Evolutionary conservation across 2,113 vertebrate species (phyloP).

Genomic region (Gulo gulo): DNA sequence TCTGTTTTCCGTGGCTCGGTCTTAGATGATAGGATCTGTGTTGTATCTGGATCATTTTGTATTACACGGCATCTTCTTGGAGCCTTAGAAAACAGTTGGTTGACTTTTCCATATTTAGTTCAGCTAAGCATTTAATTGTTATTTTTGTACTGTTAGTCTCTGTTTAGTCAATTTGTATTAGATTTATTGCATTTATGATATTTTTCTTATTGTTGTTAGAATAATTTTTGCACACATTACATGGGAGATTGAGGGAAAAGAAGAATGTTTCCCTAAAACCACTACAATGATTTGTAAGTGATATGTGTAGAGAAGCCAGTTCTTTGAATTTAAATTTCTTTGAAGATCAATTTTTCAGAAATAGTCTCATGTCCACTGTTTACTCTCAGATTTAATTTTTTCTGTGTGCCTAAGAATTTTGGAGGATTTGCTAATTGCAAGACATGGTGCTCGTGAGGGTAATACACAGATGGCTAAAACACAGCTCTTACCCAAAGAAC

Average conservation of each 20-base stretch:
- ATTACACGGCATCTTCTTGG: background rate
- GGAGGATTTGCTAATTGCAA: background rate
- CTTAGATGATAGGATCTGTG: background rate
- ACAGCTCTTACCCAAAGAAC: background rate
- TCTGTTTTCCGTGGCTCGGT: background rate
- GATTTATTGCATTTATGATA: background rate
- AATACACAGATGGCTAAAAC: background rate
- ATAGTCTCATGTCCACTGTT: background rate
- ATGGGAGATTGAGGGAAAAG: conserved; percentile 12
- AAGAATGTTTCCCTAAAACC: background rate
- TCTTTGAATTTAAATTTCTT: background rate
- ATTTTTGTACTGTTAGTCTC: background rate
- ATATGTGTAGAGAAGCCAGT: background rate
- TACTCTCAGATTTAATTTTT: background rate
- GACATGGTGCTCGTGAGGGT: background rate
- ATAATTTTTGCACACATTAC: conserved; percentile 41
- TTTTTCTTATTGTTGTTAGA: conserved; percentile 6
- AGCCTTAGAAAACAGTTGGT: background rate
- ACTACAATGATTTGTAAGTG: background rate
- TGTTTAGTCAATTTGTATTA: background rate
- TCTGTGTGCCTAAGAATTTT: background rate
- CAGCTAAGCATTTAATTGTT: background rate
- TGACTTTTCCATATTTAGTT: conserved; percentile 20
- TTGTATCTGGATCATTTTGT: background rate
- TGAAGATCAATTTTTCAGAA: background rate